Evolutionary conservation across 1,140 invertebrate genomes (phyloP).

Genomic region (Drosophila yakuba): DNA sequence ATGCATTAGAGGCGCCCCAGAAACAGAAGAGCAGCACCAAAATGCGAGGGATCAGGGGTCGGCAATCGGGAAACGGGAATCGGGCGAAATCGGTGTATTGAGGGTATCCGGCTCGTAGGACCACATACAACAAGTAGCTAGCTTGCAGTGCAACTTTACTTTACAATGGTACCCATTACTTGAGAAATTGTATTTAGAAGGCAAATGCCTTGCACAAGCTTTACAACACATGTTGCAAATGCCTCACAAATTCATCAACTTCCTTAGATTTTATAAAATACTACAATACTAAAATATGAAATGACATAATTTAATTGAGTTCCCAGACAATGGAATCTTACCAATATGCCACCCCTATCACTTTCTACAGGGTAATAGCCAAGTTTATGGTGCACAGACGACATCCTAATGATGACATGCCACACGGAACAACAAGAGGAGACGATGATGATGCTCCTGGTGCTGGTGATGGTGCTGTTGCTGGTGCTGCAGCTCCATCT

Average conservation of each 20-base stretch:
- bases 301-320: background rate
- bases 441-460: constrained; percentile 17
- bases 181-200: too few species aligned
- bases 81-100: background rate
- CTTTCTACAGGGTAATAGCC: background rate
- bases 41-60: background rate
- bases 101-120: constrained; percentile 1
- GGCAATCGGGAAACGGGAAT: background rate
- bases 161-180: background rate
- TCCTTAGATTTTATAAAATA: background rate
- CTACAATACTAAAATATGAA: background rate
- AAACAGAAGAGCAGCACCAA: constrained; percentile 28
- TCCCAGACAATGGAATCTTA: background rate
- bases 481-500: constrained; percentile 11
- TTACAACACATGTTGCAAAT: too few species aligned
- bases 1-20: constrained; percentile 65
- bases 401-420: constrained; percentile 76
- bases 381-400: constrained; percentile 56
- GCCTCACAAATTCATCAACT: too few species aligned
- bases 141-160: background rate
- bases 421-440: constrained; percentile 52
- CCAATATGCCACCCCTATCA: background rate
- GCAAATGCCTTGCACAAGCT: too few species aligned
- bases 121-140: constrained; percentile 25
- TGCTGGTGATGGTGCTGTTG: constrained; percentile 3